phyloP scores from a whole-genome alignment of 2,797 vertebrate genomes.

The Malurus leucopterus region DNA sequence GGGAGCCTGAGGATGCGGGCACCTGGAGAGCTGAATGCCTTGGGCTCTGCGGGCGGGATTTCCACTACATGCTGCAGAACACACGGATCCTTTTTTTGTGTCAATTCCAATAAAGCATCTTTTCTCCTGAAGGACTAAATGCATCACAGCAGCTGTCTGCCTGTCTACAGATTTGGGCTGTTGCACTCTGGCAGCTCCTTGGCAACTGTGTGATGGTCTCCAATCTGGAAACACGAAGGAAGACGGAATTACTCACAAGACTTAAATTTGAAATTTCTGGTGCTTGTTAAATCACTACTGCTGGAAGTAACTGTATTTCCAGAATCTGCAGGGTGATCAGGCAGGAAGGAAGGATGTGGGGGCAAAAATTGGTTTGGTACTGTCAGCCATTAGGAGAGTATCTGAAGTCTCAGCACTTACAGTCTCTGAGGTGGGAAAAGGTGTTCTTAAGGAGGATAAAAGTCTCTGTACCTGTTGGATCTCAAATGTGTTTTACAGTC shows the following conservation, averaged over 20 bases:
- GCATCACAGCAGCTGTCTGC: neutral
- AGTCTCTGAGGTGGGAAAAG: neutral
- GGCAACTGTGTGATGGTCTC: neutral
- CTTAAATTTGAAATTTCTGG: neutral
- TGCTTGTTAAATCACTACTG: neutral
- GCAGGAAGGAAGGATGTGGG: neutral
- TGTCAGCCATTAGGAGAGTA: neutral
- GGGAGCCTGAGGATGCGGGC: neutral
- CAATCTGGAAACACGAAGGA: neutral
- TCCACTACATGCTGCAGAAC: neutral
- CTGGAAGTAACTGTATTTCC: neutral
- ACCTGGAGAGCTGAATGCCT: neutral
- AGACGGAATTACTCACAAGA: neutral
- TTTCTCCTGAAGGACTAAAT: neutral
- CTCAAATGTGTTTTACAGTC: neutral
- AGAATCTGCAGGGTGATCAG: neutral
- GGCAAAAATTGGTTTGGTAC: neutral
- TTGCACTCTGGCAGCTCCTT: neutral
- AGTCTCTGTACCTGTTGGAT: neutral
- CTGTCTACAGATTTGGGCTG: neutral
- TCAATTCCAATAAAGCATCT: neutral
- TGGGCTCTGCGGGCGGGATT: neutral
- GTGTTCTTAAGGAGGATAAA: neutral
- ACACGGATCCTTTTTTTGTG: neutral
- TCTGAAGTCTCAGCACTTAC: neutral